A percentile compares a stretch with the other conserved stretches of the same genome.
phyloP scores from a whole-genome alignment of 2,888 invertebrate genomes.

The Drosophila phalerata region DNA sequence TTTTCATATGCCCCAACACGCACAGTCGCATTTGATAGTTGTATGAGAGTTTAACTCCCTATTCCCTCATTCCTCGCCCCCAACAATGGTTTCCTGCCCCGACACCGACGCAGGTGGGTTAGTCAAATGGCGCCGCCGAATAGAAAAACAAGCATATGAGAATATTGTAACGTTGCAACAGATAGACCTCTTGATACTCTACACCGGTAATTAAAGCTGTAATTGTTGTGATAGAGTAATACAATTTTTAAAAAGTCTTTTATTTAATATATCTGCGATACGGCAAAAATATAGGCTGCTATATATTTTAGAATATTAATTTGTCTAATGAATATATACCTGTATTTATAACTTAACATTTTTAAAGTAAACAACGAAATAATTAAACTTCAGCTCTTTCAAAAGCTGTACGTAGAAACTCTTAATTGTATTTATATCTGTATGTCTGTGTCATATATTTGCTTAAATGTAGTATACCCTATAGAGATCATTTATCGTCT shows the following conservation, averaged over 20 bases:
- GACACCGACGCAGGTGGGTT: slow-evolving; percentile 17
- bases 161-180: slow-evolving; percentile 11
- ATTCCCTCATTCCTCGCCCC: background rate
- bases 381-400: background rate
- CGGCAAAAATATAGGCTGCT: no score
- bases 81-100: background rate
- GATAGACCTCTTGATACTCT: slow-evolving; percentile 19
- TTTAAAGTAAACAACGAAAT: no score
- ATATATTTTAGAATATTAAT: no score
- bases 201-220: background rate
- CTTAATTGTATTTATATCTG: background rate
- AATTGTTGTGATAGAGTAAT: no score
- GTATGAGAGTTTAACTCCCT: slow-evolving; percentile 12
- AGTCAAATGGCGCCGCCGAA: slow-evolving; percentile 46
- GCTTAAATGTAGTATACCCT: background rate
- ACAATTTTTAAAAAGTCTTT: no score
- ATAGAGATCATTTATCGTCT: background rate
- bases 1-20: slow-evolving; percentile 11
- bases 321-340: no score
- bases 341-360: no score
- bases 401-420: background rate
- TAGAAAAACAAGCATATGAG: slow-evolving; percentile 3
- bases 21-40: slow-evolving; percentile 1
- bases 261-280: no score
- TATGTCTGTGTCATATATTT: background rate